A percentile compares a stretch with the other conserved stretches of the same genome.
Conservation (phyloP, 1,140 invertebrate genomes). For the Colletes gigas region DNA sequence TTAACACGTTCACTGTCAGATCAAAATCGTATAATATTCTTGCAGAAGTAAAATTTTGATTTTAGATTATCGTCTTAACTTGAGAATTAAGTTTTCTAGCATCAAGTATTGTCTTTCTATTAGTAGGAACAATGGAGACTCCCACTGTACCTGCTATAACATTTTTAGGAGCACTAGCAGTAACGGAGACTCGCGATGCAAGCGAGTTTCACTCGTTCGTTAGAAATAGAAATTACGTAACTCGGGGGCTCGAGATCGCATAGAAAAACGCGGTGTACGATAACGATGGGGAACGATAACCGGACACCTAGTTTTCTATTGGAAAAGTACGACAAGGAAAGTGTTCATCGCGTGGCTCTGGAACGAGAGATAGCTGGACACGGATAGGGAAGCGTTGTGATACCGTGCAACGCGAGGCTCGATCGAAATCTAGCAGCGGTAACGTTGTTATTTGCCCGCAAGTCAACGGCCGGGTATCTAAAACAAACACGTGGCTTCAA, state of each 20-base stretch:
- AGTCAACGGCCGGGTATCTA: slow-evolving; percentile 80
- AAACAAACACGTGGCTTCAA: slow-evolving; percentile 77
- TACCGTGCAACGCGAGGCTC: slow-evolving; percentile 38
- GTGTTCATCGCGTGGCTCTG: neutral
- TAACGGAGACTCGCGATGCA: too few relatives aligned
- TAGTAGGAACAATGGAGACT: too few relatives aligned
- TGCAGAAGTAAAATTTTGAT: too few relatives aligned
- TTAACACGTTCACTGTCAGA: too few relatives aligned
- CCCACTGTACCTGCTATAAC: too few relatives aligned
- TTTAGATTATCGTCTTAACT: too few relatives aligned
- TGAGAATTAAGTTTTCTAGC: too few relatives aligned
- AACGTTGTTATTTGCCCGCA: slow-evolving; percentile 65
- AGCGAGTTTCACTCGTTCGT: neutral
- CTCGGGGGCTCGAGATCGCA: neutral
- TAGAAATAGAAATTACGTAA: slow-evolving; percentile 3
- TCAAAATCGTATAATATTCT: too few relatives aligned
- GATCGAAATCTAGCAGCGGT: slow-evolving; percentile 60
- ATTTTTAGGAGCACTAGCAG: too few relatives aligned
- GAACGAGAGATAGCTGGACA: neutral
- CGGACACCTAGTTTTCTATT: neutral
- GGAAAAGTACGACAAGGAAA: slow-evolving; percentile 4
- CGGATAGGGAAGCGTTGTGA: slow-evolving; percentile 30
- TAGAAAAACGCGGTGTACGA: slow-evolving; percentile 1
- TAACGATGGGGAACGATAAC: slow-evolving; percentile 21
- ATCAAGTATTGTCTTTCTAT: too few relatives aligned